Evolutionary conservation across 2,797 vertebrate genomes (phyloP), one percentile per base, ranked within the genome.

Genomic region (Protosalanx chinensis): DNA sequence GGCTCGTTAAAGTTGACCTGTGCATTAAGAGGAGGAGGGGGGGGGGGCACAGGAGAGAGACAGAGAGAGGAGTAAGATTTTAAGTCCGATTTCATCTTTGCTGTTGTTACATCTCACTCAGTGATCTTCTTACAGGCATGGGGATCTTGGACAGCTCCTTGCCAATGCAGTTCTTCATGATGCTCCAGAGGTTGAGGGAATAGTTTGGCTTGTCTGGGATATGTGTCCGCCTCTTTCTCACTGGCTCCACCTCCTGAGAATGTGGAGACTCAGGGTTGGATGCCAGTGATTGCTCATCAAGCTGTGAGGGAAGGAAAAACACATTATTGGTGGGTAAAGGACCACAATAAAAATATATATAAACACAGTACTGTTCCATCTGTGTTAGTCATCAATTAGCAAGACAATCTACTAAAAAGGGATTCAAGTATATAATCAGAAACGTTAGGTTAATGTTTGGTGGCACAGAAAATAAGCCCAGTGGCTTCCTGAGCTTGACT

Each of bases 1-100:
- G 97, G 97, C 84, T 98, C 97, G 0, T 97, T 98, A 89, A 98
- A 98, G 86, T 98, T 98, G 59, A 98, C 97, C 97, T 98, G 71
- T 3, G 35, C 23, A 27, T 27, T 1, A 27, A 27, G 4, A 37
- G 3, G 58, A 5, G 81, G 56, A 72, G 15, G 16, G 33, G 15
- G 41, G 6, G 51, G 33, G 23, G 15, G 58, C 1, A 29, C 27
- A 23, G 16, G 35, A 49, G 4, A 32, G 6, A 46, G 16, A 75
- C n/a, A 71, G 27, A 53, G 65, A 49, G 27, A 5, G 13, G 2
- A 35, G 8, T 57, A 2, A 27, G 33, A 56, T 5, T 49, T 5
- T 1, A 15, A 5, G 41, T 41, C 8, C 10, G 41, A 46, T 46
- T 46, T 35, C 13, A 8, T 46, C 41, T 12, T 46, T n/a, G 32